Conservation (phyloP, 2,113 vertebrate species). For the Hirundichthys speculiger region DNA sequence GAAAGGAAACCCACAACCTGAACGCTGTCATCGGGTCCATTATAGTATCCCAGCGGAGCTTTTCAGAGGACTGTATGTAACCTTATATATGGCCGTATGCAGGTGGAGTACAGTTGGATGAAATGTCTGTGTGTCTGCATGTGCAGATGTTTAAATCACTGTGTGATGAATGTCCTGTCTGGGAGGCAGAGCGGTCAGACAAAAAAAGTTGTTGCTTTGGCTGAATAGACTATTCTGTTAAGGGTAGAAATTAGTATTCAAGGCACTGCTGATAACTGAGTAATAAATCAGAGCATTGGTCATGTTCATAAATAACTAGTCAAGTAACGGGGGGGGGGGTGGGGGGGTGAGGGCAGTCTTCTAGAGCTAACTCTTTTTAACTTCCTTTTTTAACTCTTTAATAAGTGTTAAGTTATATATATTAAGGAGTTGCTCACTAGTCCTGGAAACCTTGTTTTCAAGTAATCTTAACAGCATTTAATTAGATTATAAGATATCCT, state of each 20-base stretch:
- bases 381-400: too few species aligned
- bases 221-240: constrained; percentile 20
- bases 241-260: constrained; percentile 1
- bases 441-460: too few species aligned
- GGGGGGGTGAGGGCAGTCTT: too few species aligned
- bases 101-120: constrained; percentile 42
- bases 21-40: constrained; percentile 57
- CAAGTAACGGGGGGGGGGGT: too few species aligned
- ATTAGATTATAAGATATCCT: too few species aligned
- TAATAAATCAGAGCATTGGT: constrained; percentile 6
- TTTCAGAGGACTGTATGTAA: constrained; percentile 45
- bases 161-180: constrained; percentile 32
- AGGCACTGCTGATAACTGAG: constrained; percentile 1
- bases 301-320: neutral
- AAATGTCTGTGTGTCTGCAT: constrained; percentile 30
- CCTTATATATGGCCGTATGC: constrained; percentile 28
- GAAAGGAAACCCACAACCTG: constrained; percentile 54
- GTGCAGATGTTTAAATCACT: constrained; percentile 29
- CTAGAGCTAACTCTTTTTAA: too few species aligned
- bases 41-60: constrained; percentile 44
- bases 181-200: constrained; percentile 3
- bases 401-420: too few species aligned
- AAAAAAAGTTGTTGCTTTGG: constrained; percentile 11
- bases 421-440: too few species aligned
- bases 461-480: too few species aligned